Evolutionary conservation across 2,888 invertebrate genomes (phyloP).

Genomic region (Dinocampus coccinellae): DNA sequence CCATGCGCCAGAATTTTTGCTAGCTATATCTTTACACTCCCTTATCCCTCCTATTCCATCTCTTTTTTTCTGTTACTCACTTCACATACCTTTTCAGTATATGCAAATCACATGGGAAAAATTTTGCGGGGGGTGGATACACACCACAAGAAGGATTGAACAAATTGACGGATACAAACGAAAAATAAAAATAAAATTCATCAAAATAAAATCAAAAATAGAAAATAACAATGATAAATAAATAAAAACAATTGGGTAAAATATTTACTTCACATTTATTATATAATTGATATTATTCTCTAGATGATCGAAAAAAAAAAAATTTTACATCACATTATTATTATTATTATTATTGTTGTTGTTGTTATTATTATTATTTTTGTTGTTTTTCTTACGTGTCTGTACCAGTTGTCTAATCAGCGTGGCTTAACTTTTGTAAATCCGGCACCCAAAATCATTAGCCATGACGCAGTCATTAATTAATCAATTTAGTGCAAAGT

Average conservation of each 20-base stretch:
- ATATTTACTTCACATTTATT: no score
- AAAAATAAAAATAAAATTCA: background rate
- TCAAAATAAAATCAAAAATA: no score
- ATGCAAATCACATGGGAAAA: conserved; percentile 62
- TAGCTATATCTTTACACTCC: conserved; percentile 55
- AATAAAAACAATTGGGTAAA: no score
- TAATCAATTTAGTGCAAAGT: conserved; percentile 52
- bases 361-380: no score
- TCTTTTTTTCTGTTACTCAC: no score
- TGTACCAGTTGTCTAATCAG: conserved; percentile 5
- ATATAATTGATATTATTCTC: no score
- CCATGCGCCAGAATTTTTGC: background rate
- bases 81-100: conserved; percentile 44
- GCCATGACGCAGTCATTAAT: conserved; percentile 48
- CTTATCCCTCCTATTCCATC: conserved; percentile 59
- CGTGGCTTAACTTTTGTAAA: background rate
- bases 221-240: no score
- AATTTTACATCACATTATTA: no score
- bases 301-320: background rate
- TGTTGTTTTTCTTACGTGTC: background rate
- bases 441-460: background rate
- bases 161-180: conserved; percentile 6
- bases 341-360: no score
- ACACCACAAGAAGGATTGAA: background rate
- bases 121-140: background rate